Conservation (phyloP, 2,888 invertebrate genomes). For the Euzophera pinguis region DNA sequence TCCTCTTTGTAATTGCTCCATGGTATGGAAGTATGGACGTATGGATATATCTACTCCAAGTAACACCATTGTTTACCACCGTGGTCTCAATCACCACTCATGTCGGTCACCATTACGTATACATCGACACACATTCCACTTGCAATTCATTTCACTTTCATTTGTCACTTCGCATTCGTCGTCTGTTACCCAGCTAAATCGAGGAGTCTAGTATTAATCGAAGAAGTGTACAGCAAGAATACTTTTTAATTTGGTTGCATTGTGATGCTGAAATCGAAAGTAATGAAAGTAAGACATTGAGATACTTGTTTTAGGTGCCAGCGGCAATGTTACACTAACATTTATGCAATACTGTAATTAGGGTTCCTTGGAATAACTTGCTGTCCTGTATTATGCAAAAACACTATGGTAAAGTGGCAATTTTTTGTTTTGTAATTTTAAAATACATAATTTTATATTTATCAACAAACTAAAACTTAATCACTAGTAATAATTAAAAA, state of each 20-base stretch:
- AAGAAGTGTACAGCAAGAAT: neutral
- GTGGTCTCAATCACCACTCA: neutral
- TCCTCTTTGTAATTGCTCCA: no score
- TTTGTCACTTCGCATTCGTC: slow-evolving; percentile 19
- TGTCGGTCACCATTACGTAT: slow-evolving; percentile 20
- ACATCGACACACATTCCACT: slow-evolving; percentile 19
- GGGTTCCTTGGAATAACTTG: neutral
- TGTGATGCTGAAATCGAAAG: slow-evolving; percentile 11
- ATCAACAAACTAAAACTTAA: no score
- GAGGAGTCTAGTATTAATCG: slow-evolving; percentile 8
- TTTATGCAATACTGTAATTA: neutral
- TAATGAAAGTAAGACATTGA: slow-evolving; percentile 3
- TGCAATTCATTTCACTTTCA: slow-evolving; percentile 33
- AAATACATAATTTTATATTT: no score
- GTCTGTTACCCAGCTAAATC: slow-evolving; percentile 13
- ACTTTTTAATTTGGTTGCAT: neutral
- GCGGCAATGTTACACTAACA: neutral
- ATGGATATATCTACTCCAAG: neutral
- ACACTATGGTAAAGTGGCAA: no score
- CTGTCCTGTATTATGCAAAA: no score
- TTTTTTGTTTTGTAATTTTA: no score
- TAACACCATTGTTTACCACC: neutral
- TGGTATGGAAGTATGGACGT: no score
- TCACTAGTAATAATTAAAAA: no score
- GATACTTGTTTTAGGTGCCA: slow-evolving; percentile 4